Evolutionary conservation across 2,113 vertebrate genomes (phyloP), one percentile per base, ranked within the genome.

Genomic region (Leucopsar rothschildi): DNA sequence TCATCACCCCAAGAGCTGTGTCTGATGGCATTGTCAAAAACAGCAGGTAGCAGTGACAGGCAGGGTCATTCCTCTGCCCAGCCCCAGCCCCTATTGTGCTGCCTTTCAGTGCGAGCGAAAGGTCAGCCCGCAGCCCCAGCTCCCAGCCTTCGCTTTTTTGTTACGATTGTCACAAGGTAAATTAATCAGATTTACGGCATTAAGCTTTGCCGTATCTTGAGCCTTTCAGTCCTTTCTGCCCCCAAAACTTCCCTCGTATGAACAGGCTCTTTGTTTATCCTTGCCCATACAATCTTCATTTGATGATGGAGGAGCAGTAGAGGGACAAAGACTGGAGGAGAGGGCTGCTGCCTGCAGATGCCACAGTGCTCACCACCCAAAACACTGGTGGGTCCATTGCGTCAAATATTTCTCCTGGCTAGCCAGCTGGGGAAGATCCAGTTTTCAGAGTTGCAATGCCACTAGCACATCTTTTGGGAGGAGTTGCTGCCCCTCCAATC

Each of bases 41-140:
- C 99, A 99, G 99, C 99, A 99, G 99, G 99, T 99, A 99, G 98
- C 98, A 98, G 95, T 97, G 97, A 98, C 97, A 98, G 98, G 98
- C 78, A 56, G 98, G 98, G 98, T 97, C 97, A 90, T 90, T 86
- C 96, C 96, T 71, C 97, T 97, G 97, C 97, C 95, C 97, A 97
- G 89, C 96, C 97, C 93, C 77, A 77, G 95, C 72, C 97, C 97
- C 98, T 96, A 98, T 98, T 99, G 98, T 98, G 97, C 92, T 4
- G 59, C 94, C 96, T 97, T 93, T 96, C 98, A 95, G 97, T 33
- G 92, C 95, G 96, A 98, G 98, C 95, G 96, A 99, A 97, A 98
- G 99, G 99, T 99, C 99, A 99, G 97, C 92, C 96, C 53, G 21
- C 98, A 98, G 97, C 98, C 97, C 97, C 95, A 91, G 98, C 98